Evolutionary conservation across 2,888 invertebrate genomes (phyloP).

Genomic region (Falcaria lacertinaria): DNA sequence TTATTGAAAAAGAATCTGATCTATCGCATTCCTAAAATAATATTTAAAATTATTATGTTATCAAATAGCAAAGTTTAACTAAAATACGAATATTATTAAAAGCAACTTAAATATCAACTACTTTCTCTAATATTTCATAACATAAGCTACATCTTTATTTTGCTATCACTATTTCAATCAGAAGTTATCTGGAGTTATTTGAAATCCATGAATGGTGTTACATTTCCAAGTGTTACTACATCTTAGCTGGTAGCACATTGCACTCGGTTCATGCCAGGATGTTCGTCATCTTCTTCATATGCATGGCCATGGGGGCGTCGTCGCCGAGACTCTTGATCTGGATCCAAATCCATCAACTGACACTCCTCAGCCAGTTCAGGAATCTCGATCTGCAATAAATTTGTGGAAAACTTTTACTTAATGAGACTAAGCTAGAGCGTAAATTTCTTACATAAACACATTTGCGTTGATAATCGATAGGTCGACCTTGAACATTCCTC

Average conservation of each 20-base stretch:
- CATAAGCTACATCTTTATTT: not conserved
- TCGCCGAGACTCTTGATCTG: conserved; percentile 84
- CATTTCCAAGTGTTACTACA: not conserved
- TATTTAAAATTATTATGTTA: not conserved
- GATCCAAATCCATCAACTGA: conserved; percentile 86
- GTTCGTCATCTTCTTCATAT: conserved; percentile 88
- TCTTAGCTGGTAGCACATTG: conserved; percentile 89
- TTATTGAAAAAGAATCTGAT: too few relatives aligned
- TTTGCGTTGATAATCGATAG: not conserved
- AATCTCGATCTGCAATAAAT: conserved; percentile 65
- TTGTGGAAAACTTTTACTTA: too few relatives aligned
- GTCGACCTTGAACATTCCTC: not conserved
- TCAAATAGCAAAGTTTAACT: not conserved
- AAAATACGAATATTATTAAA: not conserved
- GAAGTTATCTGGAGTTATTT: conserved; percentile 1
- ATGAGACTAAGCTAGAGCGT: too few relatives aligned
- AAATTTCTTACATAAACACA: too few relatives aligned
- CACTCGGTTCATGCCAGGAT: conserved; percentile 84
- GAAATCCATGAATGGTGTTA: not conserved
- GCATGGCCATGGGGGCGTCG: conserved; percentile 81
- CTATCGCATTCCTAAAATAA: not conserved
- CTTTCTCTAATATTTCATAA: not conserved
- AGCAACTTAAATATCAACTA: not conserved
- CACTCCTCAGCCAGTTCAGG: conserved; percentile 90
- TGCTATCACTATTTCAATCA: conserved; percentile 5